Conservation (phyloP, 2,797 vertebrate genomes). For the Microchirus variegatus region DNA sequence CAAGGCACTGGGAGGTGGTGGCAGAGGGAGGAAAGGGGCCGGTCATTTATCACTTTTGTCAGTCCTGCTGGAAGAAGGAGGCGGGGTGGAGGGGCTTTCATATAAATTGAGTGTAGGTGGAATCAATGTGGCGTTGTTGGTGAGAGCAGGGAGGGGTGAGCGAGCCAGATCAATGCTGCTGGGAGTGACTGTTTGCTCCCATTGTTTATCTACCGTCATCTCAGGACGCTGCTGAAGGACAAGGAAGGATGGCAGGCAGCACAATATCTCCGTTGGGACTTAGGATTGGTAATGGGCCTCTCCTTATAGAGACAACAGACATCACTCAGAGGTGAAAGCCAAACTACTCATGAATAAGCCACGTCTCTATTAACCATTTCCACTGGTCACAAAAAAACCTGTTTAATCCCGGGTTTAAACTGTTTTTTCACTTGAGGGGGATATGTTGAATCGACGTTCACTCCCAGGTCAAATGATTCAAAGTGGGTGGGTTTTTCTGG, state of each 20-base stretch:
- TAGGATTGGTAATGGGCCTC: conserved; percentile 50
- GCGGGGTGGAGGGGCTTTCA: conserved; percentile 57
- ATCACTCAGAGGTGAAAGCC: conserved; percentile 69
- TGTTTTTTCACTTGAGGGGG: too few species aligned
- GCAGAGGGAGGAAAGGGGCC: conserved; percentile 46
- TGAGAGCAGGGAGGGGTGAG: conserved; percentile 37
- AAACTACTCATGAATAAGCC: conserved; percentile 26
- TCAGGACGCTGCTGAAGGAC: conserved; percentile 73
- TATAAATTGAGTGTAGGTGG: conserved; percentile 81
- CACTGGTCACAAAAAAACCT: too few species aligned
- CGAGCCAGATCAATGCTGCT: conserved; percentile 75
- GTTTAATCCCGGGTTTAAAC: too few species aligned
- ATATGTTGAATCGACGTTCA: too few species aligned
- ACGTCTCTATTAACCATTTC: not conserved
- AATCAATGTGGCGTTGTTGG: conserved; percentile 76
- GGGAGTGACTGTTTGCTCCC: conserved; percentile 79
- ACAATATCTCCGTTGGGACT: conserved; percentile 68
- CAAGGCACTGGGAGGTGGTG: conserved; percentile 53
- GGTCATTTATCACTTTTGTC: conserved; percentile 82
- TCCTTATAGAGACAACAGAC: conserved; percentile 57
- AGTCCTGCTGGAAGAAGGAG: conserved; percentile 55
- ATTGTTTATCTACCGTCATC: conserved; percentile 79
- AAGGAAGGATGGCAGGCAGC: conserved; percentile 51
- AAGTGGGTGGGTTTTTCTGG: too few species aligned
- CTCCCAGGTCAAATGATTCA: too few species aligned